Evolutionary conservation across 1,140 invertebrate genomes (phyloP).

Genomic region (Idris sp.): DNA sequence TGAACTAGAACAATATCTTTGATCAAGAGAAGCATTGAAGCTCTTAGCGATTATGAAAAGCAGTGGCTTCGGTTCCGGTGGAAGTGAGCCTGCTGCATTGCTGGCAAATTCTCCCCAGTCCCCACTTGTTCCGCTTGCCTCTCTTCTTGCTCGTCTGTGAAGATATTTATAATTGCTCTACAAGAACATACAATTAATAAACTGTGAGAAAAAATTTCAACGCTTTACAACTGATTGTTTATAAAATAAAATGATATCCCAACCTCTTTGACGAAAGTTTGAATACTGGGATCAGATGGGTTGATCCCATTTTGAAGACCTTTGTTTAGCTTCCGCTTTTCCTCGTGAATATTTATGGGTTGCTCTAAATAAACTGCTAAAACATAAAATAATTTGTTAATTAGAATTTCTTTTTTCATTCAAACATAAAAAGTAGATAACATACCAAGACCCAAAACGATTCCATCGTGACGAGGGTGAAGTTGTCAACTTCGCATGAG

Average conservation of each 20-base stretch:
- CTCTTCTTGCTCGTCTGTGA: slow-evolving; percentile 70
- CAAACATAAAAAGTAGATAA: no score
- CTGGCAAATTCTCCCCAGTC: slow-evolving; percentile 75
- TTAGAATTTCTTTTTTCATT: no score
- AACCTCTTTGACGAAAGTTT: slow-evolving; percentile 74
- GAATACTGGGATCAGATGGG: slow-evolving; percentile 73
- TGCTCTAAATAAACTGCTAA: slow-evolving; percentile 74
- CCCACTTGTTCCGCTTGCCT: slow-evolving; percentile 62
- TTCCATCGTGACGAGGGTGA: no score
- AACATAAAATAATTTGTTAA: slow-evolving; percentile 63
- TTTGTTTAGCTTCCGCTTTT: slow-evolving; percentile 73
- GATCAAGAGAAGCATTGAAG: slow-evolving; percentile 73
- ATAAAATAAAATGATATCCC: no score
- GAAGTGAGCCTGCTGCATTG: slow-evolving; percentile 73
- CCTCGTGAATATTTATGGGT: slow-evolving; percentile 72
- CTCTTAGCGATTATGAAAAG: slow-evolving; percentile 70
- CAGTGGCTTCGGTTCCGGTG: slow-evolving; percentile 72
- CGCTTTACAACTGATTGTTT: no score
- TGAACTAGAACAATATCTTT: slow-evolving; percentile 71
- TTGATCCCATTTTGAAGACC: slow-evolving; percentile 74
- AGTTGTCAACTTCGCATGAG: no score
- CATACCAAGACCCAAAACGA: no score
- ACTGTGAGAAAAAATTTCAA: no score
- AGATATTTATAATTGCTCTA: slow-evolving; percentile 72
- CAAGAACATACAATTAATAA: slow-evolving; percentile 3